Evolutionary conservation across 2,113 vertebrate genomes (phyloP), one percentile per base, ranked within the genome.

Genomic region (Synodontis membranacea): DNA sequence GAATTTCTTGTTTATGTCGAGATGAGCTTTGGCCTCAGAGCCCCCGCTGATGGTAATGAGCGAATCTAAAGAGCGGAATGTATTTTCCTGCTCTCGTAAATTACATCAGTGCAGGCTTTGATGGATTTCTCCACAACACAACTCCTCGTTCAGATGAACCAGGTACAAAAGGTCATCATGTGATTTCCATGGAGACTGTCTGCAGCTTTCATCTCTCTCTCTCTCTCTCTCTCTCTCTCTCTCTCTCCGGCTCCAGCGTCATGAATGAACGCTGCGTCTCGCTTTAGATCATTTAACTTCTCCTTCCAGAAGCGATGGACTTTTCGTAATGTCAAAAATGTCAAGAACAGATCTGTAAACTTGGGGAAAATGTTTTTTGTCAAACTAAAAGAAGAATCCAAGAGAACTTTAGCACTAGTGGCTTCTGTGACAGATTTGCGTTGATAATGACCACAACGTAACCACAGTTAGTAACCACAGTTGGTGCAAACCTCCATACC

Each of bases 141-240:
- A 28, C 52, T 48, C 72, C 50, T 75, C 83, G 62, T 84, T 76
- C 21, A 82, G 60, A 12, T 9, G 11, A 39, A 34, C 21, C 70
- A 39, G 28, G 31, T 64, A 50, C 5, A 37, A 85, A 85, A 78
- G 37, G 72, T 46, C 54, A 78, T 78, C 9, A 9, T 31, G 58
- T 60, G 42, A 85, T 64, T 78, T 52, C 72, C 84, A 64, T 28
- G 28, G 72, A 50, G 42, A 85, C 42, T 19, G 21, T 78, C 28
- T 21, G 72, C 72, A n/a, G 39, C 70, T 78, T 48, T 46, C 54
- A 46, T 60, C 83, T 75, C 54, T 70, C 21, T 28, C 44, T 28
- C 1, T 44, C n/a, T 48, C 58, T 11, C 11, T n/a, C n/a, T 48
- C 46, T 48, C 46, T 48, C 46, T 11, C 60, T 56, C 52, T 56